Evolutionary conservation across 2,113 vertebrate species (phyloP).

Genomic region (Macroglossus sobrinus): DNA sequence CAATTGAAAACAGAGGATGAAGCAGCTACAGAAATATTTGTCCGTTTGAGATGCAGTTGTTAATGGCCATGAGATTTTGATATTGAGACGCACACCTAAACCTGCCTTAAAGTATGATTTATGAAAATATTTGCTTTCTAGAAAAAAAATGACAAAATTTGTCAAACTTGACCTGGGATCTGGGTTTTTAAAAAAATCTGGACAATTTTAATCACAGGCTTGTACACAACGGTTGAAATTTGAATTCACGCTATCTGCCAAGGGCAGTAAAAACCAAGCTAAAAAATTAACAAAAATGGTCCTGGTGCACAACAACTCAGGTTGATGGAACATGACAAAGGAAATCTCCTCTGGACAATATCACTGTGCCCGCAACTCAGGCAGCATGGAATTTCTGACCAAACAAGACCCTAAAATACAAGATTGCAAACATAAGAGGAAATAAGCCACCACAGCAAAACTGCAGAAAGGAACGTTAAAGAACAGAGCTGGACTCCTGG

Average conservation of each 20-base stretch:
- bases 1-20: neutral
- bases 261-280: neutral
- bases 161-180: neutral
- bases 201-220: neutral
- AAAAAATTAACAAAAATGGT: neutral
- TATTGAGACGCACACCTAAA: neutral
- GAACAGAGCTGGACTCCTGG: neutral
- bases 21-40: neutral
- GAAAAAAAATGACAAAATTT: neutral
- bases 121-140: neutral
- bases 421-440: neutral
- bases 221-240: neutral
- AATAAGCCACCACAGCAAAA: neutral
- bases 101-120: neutral
- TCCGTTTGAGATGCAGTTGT: neutral
- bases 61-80: neutral
- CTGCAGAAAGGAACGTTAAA: neutral
- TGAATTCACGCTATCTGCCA: neutral
- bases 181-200: neutral
- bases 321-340: neutral
- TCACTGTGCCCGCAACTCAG: neutral
- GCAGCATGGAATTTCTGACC: neutral
- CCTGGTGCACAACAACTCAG: neutral
- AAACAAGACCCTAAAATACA: neutral
- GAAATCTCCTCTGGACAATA: neutral